Conservation (phyloP, 2,888 invertebrate species). For the Cryptus viduatorius region DNA sequence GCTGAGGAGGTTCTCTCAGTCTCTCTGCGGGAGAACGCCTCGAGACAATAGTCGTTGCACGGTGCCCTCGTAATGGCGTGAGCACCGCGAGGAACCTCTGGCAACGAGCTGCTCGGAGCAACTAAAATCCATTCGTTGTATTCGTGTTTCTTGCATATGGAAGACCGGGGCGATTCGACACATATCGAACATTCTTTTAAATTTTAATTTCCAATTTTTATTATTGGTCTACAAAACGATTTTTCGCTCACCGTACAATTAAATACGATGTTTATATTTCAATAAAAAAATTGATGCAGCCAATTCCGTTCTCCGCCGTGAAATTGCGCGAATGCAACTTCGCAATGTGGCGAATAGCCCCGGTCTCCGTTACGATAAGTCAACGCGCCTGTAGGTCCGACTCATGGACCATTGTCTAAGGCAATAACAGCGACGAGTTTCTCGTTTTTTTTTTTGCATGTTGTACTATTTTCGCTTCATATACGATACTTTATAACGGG, state of each 20-base stretch:
- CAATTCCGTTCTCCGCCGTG: background rate
- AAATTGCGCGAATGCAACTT: background rate
- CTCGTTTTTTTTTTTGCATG: slow-evolving; percentile 17
- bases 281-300: background rate
- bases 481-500: slow-evolving; percentile 1
- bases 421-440: slow-evolving; percentile 17
- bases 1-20: slow-evolving; percentile 6
- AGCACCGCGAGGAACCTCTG: slow-evolving; percentile 42
- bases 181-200: background rate
- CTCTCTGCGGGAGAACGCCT: slow-evolving; percentile 34
- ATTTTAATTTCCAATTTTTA: background rate
- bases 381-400: background rate
- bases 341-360: background rate
- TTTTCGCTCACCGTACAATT: background rate
- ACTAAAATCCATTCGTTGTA: slow-evolving; percentile 21
- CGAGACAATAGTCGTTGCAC: slow-evolving; percentile 57
- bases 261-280: background rate
- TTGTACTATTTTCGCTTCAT: slow-evolving; percentile 8
- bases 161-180: background rate
- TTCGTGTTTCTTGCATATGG: background rate
- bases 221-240: background rate
- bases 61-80: slow-evolving; percentile 53
- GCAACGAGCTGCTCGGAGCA: slow-evolving; percentile 49
- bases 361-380: background rate
- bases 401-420: slow-evolving; percentile 9